A percentile compares a stretch with the other conserved stretches of the same genome.
These are phyloP conservation scores for Collichthys lucidus DNA, from an alignment of 2,113 vertebrate species.

Conservation along the genomic window DNA sequence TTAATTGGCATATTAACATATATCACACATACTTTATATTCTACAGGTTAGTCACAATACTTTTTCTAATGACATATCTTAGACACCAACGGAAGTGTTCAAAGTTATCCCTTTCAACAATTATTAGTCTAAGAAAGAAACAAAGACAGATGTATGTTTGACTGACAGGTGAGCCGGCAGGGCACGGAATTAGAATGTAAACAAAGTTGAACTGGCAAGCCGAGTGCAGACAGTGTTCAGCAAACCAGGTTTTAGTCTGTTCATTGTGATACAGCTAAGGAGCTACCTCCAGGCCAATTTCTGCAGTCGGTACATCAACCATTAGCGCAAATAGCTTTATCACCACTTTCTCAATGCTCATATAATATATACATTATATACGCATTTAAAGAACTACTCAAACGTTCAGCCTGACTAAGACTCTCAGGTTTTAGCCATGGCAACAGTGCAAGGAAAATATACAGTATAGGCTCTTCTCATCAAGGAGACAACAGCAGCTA, in stretches of 20 bases:
- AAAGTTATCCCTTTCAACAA: not conserved
- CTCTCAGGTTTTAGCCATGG: conserved; percentile 8
- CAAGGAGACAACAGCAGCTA: conserved; percentile 32
- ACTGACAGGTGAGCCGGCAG: not conserved
- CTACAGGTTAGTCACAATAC: not conserved
- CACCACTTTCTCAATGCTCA: not conserved
- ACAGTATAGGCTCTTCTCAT: conserved; percentile 4
- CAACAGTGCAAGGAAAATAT: not conserved
- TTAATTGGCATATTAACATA: not conserved
- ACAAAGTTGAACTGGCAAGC: not conserved
- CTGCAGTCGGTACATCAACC: not conserved
- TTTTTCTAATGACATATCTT: not conserved
- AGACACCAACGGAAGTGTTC: not conserved
- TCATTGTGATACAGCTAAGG: not conserved
- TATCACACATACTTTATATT: not conserved
- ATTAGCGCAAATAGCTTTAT: not conserved
- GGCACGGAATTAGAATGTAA: not conserved
- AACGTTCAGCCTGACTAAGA: not conserved
- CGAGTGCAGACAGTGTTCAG: not conserved
- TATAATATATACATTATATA: not conserved
- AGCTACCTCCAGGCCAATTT: not conserved
- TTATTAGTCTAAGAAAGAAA: not conserved
- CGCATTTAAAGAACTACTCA: not conserved
- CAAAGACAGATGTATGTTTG: not conserved
- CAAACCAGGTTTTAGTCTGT: not conserved